Evolutionary conservation across 1,140 invertebrate species (phyloP), one percentile per base, ranked within the genome.

Genomic region (Drosophila willistoni): DNA sequence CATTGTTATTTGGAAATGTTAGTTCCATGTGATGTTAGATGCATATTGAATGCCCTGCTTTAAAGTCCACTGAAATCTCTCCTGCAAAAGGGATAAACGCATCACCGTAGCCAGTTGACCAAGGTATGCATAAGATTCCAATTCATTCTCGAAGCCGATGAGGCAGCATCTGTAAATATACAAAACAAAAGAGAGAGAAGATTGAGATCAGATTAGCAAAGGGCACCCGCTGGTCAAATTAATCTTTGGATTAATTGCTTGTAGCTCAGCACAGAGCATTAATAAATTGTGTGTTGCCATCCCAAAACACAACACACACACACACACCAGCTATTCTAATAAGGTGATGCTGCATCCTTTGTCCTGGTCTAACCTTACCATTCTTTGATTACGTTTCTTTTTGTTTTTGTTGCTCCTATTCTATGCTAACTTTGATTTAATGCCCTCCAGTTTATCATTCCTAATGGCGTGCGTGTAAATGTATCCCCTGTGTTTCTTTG

Each of bases 221-320:
- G 73, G 80, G 79, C 74, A 87, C 82, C 80, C 87, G 71, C 72
- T 78, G 87, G 87, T 81, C 60, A 86, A 87, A 90, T 90, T 90
- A 90, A 90, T 90, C 87, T 90, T 81, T 76, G 87, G 78, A 90
- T 90, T 90, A 90, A 90, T 90, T 90, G 87, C 87, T 83, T 78
- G 71, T 68, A 90, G 80, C 87, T 90, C 81, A 90, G 80, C 82
- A 72, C 83, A 87, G 77, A 87, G 77, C 87, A 87, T 90, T 90
- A 90, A 90, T 87, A 90, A 81, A 82, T 90, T 73, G 76, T 59
- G 13, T 59, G 33, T 81, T 68, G 54, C 62, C 61, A 60, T 34
- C 29, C 56, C 55, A 64, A 55, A 57, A 59, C 63, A 55, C 57
- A 44, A 29, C 62, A 63, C 55, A 77, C 60, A 54, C 56, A n/a